phyloP scores from a whole-genome alignment of 2,113 vertebrate genomes.

The zebrafish (Danio rerio) region GRCz12tu NC_133186.1:37660501-37661000 shows the following conservation, averaged over 20 bases:
- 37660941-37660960: too few relatives aligned
- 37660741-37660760: background rate
- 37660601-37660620: background rate
- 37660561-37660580: constrained; percentile 3
- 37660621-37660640: constrained; percentile 18
- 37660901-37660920: too few relatives aligned
- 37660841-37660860: background rate
- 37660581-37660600: constrained; percentile 24
- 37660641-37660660: background rate
- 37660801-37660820: background rate
- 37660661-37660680: constrained; percentile 7
- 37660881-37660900: background rate
- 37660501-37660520: constrained; percentile 12
- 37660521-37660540: constrained; percentile 19
- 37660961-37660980: too few relatives aligned
- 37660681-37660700: background rate
- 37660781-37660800: background rate
- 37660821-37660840: background rate
- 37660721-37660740: background rate
- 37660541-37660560: background rate
- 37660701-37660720: background rate
- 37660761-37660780: constrained; percentile 5
- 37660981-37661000: too few relatives aligned
- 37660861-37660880: background rate
- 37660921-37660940: too few relatives aligned